Conservation (phyloP, 2,888 invertebrate genomes). For the Andricus quercusramuli region DNA sequence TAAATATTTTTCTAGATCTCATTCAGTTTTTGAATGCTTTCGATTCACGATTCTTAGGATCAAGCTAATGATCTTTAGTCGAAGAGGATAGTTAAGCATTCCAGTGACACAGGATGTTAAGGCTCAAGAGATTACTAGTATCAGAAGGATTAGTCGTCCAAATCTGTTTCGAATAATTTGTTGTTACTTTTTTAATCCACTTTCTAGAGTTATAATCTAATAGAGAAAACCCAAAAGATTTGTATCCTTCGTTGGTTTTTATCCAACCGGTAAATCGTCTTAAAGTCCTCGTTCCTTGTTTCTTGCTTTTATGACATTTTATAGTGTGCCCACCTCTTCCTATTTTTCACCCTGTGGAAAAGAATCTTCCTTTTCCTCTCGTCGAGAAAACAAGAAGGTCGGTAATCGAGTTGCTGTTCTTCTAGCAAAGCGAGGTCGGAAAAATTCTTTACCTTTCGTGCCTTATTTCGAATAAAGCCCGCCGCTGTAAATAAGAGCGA, state of each 20-base stretch:
- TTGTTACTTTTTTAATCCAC: background rate
- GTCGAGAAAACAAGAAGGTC: constrained; percentile 22
- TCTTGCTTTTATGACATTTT: background rate
- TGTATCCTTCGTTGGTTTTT: background rate
- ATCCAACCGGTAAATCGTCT: background rate
- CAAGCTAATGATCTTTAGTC: too few species aligned
- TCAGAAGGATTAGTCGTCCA: too few species aligned
- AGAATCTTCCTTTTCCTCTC: background rate
- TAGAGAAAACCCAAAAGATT: background rate
- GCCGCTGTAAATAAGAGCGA: constrained; percentile 29
- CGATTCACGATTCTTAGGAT: too few species aligned
- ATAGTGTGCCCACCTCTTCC: background rate
- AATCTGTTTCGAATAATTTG: too few species aligned
- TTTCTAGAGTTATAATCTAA: background rate
- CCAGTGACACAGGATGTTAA: too few species aligned
- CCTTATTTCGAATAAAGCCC: constrained; percentile 19
- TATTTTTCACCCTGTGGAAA: background rate
- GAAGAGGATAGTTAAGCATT: too few species aligned
- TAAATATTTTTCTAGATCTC: too few species aligned
- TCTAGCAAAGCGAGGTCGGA: background rate
- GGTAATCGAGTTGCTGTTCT: constrained; percentile 31
- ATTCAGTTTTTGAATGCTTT: too few species aligned
- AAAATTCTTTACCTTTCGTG: constrained; percentile 24
- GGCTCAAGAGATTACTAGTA: too few species aligned
- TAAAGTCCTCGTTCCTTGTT: background rate